Base-by-base conservation (phyloP, 2,888 invertebrate genomes). In the Stenotaenia linearis region DNA sequence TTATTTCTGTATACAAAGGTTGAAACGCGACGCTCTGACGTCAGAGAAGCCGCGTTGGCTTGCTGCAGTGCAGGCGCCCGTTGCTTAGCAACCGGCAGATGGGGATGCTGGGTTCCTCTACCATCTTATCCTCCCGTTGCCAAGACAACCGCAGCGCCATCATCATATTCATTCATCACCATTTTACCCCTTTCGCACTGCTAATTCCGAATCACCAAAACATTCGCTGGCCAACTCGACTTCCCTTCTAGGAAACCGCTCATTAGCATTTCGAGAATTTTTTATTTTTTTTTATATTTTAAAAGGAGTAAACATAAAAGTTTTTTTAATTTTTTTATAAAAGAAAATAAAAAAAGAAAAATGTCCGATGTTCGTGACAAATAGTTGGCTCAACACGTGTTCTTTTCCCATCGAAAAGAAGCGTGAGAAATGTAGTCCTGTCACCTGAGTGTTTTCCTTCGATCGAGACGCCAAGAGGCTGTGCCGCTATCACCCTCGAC, bases 1-100 rank as follows among this genome's bases (percentile, higher is more conserved):
- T 69, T 28, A 69, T 69, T 69, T 69, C n/a, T 9, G 25, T 69
- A 25, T 28, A 28, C 69, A 69, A 69, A 69, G 69, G 69, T 28
- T 28, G 69, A 69, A 69, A 69, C 69, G 69, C 69, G 69, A 69
- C 69, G 69, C 69, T 69, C 25, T 69, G 69, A 69, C 69, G 69
- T 69, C 69, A 69, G 25, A 28, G 69, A 25, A 69, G 69, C 69
- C 69, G 69, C 69, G 69, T 69, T 69, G 69, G 69, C 69, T 69
- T 69, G 69, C 69, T 69, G 69, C 69, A 69, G 69, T 69, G 69
- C 69, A 69, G 69, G 69, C 69, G 69, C 69, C 69, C 69, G 69
- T 69, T 69, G 69, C 69, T 28, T 69, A 69, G 69, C 69, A 69
- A 69, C 69, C 69, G 15, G 28, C 69, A 50, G 50, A 50, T 50